Percentiles rank a stretch among this genome's conserved stretches.
Conservation (phyloP, 2,113 vertebrate genomes). For the Puntigrus tetrazona region DNA sequence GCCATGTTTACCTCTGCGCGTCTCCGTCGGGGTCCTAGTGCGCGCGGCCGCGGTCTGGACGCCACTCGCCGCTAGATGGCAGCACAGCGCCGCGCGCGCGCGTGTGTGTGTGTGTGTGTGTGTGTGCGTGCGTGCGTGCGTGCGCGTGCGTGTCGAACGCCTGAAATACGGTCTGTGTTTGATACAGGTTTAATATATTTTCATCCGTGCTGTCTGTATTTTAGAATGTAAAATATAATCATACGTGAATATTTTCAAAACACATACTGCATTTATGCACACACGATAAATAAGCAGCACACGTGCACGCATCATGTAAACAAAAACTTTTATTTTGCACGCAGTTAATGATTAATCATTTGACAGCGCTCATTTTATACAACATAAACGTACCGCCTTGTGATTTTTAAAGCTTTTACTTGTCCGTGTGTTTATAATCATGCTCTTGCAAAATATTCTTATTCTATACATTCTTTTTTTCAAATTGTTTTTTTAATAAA, state of each 20-base stretch:
- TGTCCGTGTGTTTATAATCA: background rate
- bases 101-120: background rate
- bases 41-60: accelerated
- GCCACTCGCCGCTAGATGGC: conserved; percentile 35
- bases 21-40: background rate
- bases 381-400: background rate
- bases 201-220: no score
- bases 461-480: no score
- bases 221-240: no score
- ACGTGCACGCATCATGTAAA: no score
- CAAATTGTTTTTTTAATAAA: background rate
- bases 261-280: no score
- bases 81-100: no score
- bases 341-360: no score
- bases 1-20: conserved; percentile 67
- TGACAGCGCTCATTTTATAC: background rate
- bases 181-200: background rate
- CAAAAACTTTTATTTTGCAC: no score
- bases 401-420: background rate
- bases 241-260: no score
- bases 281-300: no score
- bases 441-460: background rate
- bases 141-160: background rate
- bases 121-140: no score
- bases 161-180: background rate